Base-by-base conservation (phyloP, 2,797 vertebrate species). In the Myotis vivesi region DNA sequence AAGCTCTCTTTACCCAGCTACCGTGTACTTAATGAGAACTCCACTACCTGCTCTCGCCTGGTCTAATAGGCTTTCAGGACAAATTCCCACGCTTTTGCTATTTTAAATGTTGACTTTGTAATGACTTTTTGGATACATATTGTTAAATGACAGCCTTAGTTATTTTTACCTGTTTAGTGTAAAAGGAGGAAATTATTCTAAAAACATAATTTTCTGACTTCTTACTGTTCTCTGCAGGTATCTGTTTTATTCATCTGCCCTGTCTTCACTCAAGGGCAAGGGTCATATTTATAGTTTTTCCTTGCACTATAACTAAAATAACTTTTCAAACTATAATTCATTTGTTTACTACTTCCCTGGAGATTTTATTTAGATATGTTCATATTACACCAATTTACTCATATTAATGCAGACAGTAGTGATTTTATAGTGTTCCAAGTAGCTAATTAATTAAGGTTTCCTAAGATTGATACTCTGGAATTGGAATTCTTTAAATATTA, bases 1-100 rank as follows among this genome's bases (percentile, higher is more conserved):
- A 91, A 92, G 30, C 3, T 64, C 85, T 76, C 36, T 75, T 93
- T 97, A 30, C 94, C 95, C 94, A 87, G 96, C 86, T 95, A 76
- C 68, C 17, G 36, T 1, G 13, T 10, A 53, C 85, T 87, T 85
- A 80, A 85, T 62, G 41, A 95, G 80, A 93, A 91, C 76, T 69
- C 44, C 44, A 79, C 62, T 62, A 41, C 81, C 44, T 91, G 30
- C 22, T 73, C 72, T 75, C 1, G 4, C 49, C 41, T 36, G 25
- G 62, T 71, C 84, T 73, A 57, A 79, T 4, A 73, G 36, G 28
- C 33, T 94, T 93, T 59, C 19, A 69, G 82, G 49, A 84, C 68
- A 92, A 82, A 95, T 69, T 87, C 44, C 38, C 81, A n/a, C 19
- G 23, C 22, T 75, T 95, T 82, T 55, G 8, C 46, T 96, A 30